Evolutionary conservation across 1,140 invertebrate species (phyloP).

Genomic region (Drosophila albomicans): DNA sequence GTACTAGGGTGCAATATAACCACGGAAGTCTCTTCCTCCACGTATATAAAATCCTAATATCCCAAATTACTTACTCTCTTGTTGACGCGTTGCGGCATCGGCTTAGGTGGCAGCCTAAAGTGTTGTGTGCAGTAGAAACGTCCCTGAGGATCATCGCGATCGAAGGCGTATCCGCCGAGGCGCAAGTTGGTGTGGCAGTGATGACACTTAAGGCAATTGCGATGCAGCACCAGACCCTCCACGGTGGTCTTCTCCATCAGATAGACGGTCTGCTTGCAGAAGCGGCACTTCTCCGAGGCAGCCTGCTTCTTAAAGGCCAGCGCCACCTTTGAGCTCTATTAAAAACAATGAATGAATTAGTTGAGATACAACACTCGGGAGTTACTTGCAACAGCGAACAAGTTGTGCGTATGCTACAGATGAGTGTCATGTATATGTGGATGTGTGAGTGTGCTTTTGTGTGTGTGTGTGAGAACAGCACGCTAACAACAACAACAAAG

Average conservation of each 20-base stretch:
- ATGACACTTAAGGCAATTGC: conserved; percentile 91
- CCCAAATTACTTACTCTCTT: conserved; percentile 54
- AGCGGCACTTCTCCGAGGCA: conserved; percentile 92
- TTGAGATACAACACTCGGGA: neutral
- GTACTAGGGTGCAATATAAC: too few relatives aligned
- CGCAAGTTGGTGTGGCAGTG: conserved; percentile 85
- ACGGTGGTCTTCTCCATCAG: conserved; percentile 94
- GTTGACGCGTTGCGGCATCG: conserved; percentile 68
- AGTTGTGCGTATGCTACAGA: conserved; percentile 39
- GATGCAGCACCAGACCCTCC: conserved; percentile 94
- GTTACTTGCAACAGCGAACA: neutral
- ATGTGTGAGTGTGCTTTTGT: conserved; percentile 18
- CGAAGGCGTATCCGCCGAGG: conserved; percentile 89
- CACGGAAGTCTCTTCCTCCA: too few relatives aligned
- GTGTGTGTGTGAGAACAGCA: conserved; percentile 43
- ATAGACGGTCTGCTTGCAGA: conserved; percentile 95
- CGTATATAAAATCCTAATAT: neutral
- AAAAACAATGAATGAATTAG: neutral
- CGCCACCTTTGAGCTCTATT: conserved; percentile 87
- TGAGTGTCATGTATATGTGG: conserved; percentile 43
- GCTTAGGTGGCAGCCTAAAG: conserved; percentile 87
- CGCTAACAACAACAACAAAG: conserved; percentile 34
- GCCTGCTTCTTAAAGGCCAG: conserved; percentile 88
- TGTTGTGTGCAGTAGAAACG: conserved; percentile 94
- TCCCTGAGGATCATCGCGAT: conserved; percentile 90